phyloP scores from a whole-genome alignment of 2,113 vertebrate genomes.

The Chelonoidis abingdonii region DNA sequence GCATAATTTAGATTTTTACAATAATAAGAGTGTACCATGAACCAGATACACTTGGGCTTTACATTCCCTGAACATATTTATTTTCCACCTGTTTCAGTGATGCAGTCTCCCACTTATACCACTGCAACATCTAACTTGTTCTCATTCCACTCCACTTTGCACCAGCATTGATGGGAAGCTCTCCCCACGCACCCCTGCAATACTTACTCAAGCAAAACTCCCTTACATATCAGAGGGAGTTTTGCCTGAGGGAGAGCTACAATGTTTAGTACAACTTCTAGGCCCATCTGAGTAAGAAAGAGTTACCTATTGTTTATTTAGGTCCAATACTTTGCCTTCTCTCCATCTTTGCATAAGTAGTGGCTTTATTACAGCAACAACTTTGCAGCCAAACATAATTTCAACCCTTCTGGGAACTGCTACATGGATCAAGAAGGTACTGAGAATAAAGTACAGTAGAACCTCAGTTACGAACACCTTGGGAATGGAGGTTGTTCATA shows the following conservation, averaged over 20 bases:
- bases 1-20: background rate
- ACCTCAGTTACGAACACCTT: too few species aligned
- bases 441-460: background rate
- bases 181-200: background rate
- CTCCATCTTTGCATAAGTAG: background rate
- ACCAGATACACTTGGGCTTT: background rate
- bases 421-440: rapidly evolving
- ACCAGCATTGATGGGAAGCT: background rate
- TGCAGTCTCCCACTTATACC: background rate
- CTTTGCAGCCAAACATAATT: rapidly evolving
- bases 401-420: background rate
- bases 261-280: background rate
- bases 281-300: background rate
- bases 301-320: background rate
- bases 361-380: background rate
- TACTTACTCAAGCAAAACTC: background rate
- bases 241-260: background rate
- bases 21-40: background rate
- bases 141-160: background rate
- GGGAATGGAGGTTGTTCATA: too few species aligned
- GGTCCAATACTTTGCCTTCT: background rate
- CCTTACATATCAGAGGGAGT: background rate
- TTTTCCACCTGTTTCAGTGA: background rate
- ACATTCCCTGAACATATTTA: background rate
- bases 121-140: background rate